These are phyloP conservation scores for Hylaeus anthracinus DNA, from an alignment of 1,140 invertebrate genomes.

Conservation along the genomic window DNA sequence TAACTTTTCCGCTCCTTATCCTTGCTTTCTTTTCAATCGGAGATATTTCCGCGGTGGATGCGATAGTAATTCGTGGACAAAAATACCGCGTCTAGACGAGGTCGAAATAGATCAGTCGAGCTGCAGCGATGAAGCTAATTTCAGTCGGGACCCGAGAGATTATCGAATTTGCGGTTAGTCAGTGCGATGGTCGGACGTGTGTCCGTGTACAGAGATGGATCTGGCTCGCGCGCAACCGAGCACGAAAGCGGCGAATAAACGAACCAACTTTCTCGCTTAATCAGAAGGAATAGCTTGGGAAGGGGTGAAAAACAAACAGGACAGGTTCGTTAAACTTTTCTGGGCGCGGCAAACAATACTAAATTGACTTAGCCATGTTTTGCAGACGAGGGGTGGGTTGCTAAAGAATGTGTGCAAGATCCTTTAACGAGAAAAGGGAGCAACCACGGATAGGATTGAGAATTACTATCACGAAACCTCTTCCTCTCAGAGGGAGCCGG, in stretches of 20 bases:
- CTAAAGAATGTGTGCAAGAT: neutral
- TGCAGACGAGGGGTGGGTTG: neutral
- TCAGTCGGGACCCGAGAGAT: slow-evolving; percentile 15
- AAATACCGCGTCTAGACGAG: neutral
- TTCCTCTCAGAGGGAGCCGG: neutral
- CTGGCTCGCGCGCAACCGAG: neutral
- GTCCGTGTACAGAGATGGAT: neutral
- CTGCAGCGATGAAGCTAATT: slow-evolving; percentile 27
- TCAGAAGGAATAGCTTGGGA: neutral
- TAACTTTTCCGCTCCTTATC: neutral
- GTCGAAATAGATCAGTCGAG: neutral
- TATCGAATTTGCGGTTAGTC: slow-evolving; percentile 41
- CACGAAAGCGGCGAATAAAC: neutral
- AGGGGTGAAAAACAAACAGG: neutral
- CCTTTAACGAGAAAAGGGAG: neutral
- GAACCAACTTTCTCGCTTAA: slow-evolving; percentile 37
- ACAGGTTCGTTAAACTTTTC: slow-evolving; percentile 33
- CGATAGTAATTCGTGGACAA: neutral
- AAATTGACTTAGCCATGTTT: too few species aligned
- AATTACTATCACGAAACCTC: neutral
- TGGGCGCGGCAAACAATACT: neutral
- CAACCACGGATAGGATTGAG: neutral
- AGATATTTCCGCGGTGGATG: neutral
- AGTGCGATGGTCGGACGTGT: neutral
- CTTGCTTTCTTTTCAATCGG: neutral